Evolutionary conservation across 1,140 invertebrate species (phyloP).

Genomic region (Hylaeus anthracinus): DNA sequence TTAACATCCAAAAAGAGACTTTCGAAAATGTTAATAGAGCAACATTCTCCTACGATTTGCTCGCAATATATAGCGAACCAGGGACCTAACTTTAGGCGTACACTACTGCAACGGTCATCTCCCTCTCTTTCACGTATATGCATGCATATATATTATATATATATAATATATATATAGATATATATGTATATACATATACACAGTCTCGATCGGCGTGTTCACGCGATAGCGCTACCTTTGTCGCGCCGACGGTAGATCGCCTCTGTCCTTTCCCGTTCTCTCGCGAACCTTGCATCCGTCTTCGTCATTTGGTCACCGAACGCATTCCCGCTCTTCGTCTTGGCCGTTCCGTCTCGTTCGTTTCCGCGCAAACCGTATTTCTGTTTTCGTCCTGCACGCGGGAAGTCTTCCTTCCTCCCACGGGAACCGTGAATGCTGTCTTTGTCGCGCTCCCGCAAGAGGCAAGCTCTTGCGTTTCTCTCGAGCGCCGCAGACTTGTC

Average conservation of each 20-base stretch:
- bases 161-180: background rate
- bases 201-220: slow-evolving; percentile 35
- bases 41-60: slow-evolving; percentile 21
- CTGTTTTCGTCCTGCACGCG: slow-evolving; percentile 19
- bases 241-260: slow-evolving; percentile 24
- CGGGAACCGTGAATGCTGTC: slow-evolving; percentile 34
- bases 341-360: slow-evolving; percentile 47
- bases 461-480: slow-evolving; percentile 54
- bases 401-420: slow-evolving; percentile 46
- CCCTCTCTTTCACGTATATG: slow-evolving; percentile 31
- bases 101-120: slow-evolving; percentile 64
- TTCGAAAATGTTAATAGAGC: slow-evolving; percentile 16
- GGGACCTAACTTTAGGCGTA: slow-evolving; percentile 54
- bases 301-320: slow-evolving; percentile 43
- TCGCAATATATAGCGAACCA: slow-evolving; percentile 5
- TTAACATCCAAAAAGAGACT: background rate
- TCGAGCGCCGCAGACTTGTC: slow-evolving; percentile 62
- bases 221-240: slow-evolving; percentile 47
- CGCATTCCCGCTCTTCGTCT: slow-evolving; percentile 18
- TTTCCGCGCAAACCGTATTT: slow-evolving; percentile 41
- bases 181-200: slow-evolving; percentile 25
- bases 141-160: slow-evolving; percentile 22
- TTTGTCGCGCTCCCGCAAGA: slow-evolving; percentile 58
- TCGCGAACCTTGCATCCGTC: slow-evolving; percentile 55
- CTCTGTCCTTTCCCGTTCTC: slow-evolving; percentile 23